Evolutionary conservation across 2,888 invertebrate genomes (phyloP), one percentile per base, ranked within the genome.

Genomic region (Troilus luridus): DNA sequence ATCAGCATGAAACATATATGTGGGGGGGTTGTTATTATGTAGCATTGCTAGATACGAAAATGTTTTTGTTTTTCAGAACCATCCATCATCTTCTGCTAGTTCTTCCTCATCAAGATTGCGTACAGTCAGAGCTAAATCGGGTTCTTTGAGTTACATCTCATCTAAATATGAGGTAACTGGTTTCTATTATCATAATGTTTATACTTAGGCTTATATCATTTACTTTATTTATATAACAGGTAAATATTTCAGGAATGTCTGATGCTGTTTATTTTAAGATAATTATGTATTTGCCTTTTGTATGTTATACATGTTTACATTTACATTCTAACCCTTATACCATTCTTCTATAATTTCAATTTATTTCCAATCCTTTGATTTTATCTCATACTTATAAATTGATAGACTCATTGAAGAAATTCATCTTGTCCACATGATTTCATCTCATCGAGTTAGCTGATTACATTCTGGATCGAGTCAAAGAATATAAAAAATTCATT

Each of bases 91-190:
- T 88, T 93, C 93, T 88, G 93, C 92, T 81, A 93, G 92, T 91
- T 93, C 93, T 67, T 93, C 93, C 90, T 93, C 93, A 58, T 93
- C 93, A 60, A 91, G 93, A 92, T 91, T 93, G 62, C 90, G 93
- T 85, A 92, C 93, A 41, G 93, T 93, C 81, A 91, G 93, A 88
- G 93, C 93, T 67, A 93, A 93, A 91, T 93, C 93, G 14, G 92
- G 93, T 72, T 93, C 93, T 24, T 91, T 93, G 56, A 93, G 93
- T 91, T 93, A 93, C 91, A 93, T 93, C 81, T 93, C 93, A 59
- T 93, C 93, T 0, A 93, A 93, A 92, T 93, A 93, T 91, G 93
- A 93, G 93, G 93, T 93, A 91, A 92, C 91, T 88, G 59, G 11
- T 72, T 59, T 54, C 14, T 14, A 27, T 88, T n/a, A 85, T 85